Conservation (phyloP, 1,140 invertebrate species). For the Plutomurus gul region DNA sequence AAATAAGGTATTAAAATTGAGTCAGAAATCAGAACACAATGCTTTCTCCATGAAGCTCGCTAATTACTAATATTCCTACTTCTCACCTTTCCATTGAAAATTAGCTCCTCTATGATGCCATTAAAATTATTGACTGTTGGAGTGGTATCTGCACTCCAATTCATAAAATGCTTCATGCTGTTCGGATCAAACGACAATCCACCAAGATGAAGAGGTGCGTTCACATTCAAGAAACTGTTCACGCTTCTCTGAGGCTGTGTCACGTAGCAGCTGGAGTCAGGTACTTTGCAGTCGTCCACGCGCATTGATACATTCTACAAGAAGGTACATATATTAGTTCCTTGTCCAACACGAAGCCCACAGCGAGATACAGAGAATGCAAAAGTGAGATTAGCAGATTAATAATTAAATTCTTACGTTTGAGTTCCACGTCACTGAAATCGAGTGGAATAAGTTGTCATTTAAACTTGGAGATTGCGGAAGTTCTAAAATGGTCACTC, state of each 20-base stretch:
- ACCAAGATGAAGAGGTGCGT: slow-evolving; percentile 84
- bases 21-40: not conserved
- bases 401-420: slow-evolving; percentile 64
- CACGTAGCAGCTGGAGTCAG: slow-evolving; percentile 34
- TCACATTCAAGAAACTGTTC: slow-evolving; percentile 79
- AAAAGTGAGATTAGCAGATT: too few species aligned
- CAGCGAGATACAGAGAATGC: too few species aligned
- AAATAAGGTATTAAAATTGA: slow-evolving; percentile 9
- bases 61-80: slow-evolving; percentile 8
- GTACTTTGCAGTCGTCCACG: slow-evolving; percentile 41
- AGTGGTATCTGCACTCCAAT: slow-evolving; percentile 69
- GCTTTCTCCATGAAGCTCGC: too few species aligned
- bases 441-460: slow-evolving; percentile 77
- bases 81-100: slow-evolving; percentile 72
- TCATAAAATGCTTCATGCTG: slow-evolving; percentile 61
- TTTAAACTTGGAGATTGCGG: slow-evolving; percentile 73
- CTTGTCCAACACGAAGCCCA: too few species aligned
- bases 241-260: slow-evolving; percentile 68
- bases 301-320: slow-evolving; percentile 47
- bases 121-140: slow-evolving; percentile 71
- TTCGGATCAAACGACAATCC: slow-evolving; percentile 71
- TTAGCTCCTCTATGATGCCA: slow-evolving; percentile 85
- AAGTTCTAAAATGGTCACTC: slow-evolving; percentile 71
- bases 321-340: too few species aligned
- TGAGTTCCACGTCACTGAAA: slow-evolving; percentile 77